phyloP scores from a whole-genome alignment of 2,888 invertebrate genomes.

The Chironomus riparius region DNA sequence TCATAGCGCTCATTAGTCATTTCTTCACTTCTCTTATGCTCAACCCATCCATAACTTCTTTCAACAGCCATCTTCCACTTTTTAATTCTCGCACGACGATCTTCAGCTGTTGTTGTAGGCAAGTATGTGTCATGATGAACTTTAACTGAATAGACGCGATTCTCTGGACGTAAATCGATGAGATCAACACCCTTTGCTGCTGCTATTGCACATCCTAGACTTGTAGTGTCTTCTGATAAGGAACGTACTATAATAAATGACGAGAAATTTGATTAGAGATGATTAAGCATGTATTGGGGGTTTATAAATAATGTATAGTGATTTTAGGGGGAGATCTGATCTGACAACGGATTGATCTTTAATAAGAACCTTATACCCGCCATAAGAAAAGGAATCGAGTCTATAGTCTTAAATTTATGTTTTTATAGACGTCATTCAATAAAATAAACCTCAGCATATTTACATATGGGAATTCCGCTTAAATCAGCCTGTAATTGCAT shows the following conservation, averaged over 20 bases:
- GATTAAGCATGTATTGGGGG: no score
- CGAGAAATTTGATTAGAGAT: no score
- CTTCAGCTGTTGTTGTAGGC: constrained; percentile 70
- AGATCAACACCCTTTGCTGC: constrained; percentile 69
- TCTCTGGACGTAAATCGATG: constrained; percentile 56
- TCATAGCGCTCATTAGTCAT: constrained; percentile 73
- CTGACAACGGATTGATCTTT: no score
- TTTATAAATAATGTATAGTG: no score
- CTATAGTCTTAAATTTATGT: no score
- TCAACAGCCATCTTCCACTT: constrained; percentile 95
- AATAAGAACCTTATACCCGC: no score
- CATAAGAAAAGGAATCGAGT: no score
- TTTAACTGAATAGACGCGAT: constrained; percentile 41
- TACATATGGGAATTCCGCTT: constrained; percentile 73
- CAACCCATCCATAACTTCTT: constrained; percentile 82
- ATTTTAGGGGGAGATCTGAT: no score
- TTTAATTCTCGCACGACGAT: constrained; percentile 72
- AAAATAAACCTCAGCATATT: no score
- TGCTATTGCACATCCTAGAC: constrained; percentile 87
- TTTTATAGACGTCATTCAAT: no score
- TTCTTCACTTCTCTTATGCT: constrained; percentile 57
- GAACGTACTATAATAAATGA: constrained; percentile 49
- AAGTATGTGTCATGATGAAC: constrained; percentile 63
- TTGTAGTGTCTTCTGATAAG: constrained; percentile 78
- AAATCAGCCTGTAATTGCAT: constrained; percentile 97